Evolutionary conservation across 2,113 vertebrate genomes (phyloP), one percentile per base, ranked within the genome.

Genomic region (Cyprinodon brontotheroides): DNA sequence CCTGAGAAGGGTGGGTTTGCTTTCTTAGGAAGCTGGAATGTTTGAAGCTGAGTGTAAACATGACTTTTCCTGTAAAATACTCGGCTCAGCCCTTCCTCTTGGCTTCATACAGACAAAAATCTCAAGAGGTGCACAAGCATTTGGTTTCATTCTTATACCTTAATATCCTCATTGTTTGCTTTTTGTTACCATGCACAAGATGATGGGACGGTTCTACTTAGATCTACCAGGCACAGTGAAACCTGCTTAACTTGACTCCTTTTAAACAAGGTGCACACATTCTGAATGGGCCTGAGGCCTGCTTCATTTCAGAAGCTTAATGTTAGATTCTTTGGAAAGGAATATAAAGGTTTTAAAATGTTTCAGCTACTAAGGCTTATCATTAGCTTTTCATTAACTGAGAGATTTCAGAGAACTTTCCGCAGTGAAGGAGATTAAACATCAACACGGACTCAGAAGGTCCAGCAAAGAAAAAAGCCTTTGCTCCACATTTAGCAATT

Each of bases 21-120:
- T 93, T 75, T 68, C 71, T 82, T 73, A 81, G 73, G 79, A 87
- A 63, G 87, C 71, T 72, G 74, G 78, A 88, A 79, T 84, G 83
- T 88, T 89, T 82, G 83, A 89, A 78, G 80, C 79, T 88, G 85
- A 86, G 81, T 91, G 70, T 83, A 91, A 91, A 90, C 81, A 89
- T n/a, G 72, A 74, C 78, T 81, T 87, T 87, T 89, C 86, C 84
- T 87, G 71, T 61, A 59, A 74, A 61, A 75, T 66, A 74, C 62
- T 40, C 69, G 60, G 37, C 72, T 76, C 61, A 57, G 77, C 43
- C 76, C 70, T 86, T 88, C 75, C 74, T 74, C 72, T 61, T 74
- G 57, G 63, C 63, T 78, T 20, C 1, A 68, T 50, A 47, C 39
- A 50, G 63, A 47, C 3, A 20, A 47, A 67, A 39, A 78, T n/a